These are phyloP conservation scores for Macropis europaea DNA, from an alignment of 2,888 invertebrate species.

Conservation along the genomic window DNA sequence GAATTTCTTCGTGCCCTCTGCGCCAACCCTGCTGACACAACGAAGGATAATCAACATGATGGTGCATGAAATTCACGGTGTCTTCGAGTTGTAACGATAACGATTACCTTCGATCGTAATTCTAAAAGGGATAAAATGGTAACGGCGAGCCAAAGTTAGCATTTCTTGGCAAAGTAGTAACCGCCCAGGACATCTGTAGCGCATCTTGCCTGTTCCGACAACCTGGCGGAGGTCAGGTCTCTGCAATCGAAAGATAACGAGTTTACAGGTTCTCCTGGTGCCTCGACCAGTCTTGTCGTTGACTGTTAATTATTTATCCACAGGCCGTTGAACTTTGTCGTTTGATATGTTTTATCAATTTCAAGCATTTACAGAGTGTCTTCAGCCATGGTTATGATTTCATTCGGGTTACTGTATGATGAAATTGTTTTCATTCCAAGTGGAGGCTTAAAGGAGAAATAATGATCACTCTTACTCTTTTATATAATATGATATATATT, in stretches of 20 bases:
- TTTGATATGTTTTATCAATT: no score
- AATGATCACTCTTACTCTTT: no score
- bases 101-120: not conserved
- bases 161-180: not conserved
- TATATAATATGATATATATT: no score
- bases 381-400: no score
- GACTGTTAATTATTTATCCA: conserved; percentile 52
- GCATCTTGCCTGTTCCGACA: no score
- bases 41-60: not conserved
- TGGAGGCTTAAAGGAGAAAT: no score
- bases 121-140: conserved; percentile 4
- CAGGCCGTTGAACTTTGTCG: no score
- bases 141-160: conserved; percentile 13
- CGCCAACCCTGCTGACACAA: not conserved
- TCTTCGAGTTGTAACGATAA: conserved; percentile 4
- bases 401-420: no score
- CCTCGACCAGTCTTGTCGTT: not conserved
- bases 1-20: not conserved
- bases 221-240: not conserved
- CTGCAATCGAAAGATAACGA: not conserved
- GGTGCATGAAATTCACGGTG: conserved; percentile 6
- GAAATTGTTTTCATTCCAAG: no score
- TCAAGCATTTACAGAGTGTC: no score
- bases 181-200: no score
- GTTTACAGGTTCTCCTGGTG: not conserved